Percentiles rank a stretch among this genome's conserved stretches.
phyloP scores from a whole-genome alignment of 1,140 invertebrate species.

The Pseudomyrmex pallidus region DNA sequence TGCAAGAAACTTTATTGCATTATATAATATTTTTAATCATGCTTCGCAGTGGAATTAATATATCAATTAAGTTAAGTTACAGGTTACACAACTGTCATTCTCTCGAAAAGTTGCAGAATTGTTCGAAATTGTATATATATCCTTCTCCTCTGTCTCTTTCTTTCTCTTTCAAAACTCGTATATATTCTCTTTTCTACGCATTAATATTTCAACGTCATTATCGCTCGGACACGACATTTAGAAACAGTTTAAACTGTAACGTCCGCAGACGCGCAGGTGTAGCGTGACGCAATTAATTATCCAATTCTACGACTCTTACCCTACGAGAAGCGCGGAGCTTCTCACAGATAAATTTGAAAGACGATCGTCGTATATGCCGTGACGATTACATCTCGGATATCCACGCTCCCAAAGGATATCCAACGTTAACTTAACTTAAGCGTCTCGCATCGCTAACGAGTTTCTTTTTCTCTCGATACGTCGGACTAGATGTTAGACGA shows the following conservation, averaged over 20 bases:
- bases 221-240: constrained; percentile 39
- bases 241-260: constrained; percentile 43
- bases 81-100: background rate
- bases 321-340: background rate
- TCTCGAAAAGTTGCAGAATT: background rate
- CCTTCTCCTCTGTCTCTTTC: too few species aligned
- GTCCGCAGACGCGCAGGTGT: constrained; percentile 15
- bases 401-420: constrained; percentile 33
- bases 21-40: constrained; percentile 6
- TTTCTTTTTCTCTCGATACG: constrained; percentile 11
- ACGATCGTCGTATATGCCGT: background rate
- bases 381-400: constrained; percentile 38
- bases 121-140: background rate
- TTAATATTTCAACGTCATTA: constrained; percentile 51
- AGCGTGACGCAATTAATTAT: constrained; percentile 40
- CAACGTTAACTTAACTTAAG: constrained; percentile 15
- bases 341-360: constrained; percentile 29
- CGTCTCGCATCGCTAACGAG: constrained; percentile 34
- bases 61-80: constrained; percentile 24
- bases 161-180: background rate
- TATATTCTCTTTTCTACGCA: background rate
- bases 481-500: constrained; percentile 23
- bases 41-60: background rate
- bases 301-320: constrained; percentile 18
- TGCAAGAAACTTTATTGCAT: background rate